Evolutionary conservation across 1,140 invertebrate species (phyloP).

Genomic region (Archivesica marissinica): DNA sequence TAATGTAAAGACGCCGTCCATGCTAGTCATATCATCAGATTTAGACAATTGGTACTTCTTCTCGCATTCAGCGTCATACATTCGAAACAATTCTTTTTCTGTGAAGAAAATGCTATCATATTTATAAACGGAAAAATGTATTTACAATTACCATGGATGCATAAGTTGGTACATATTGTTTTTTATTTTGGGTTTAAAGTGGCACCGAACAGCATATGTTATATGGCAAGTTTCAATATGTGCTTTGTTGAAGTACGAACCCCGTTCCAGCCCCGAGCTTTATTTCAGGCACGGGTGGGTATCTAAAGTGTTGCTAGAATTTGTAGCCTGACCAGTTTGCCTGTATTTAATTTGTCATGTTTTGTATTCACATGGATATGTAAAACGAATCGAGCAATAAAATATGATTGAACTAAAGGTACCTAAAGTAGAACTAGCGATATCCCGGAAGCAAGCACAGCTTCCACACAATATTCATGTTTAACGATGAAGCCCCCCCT

Average conservation of each 20-base stretch:
- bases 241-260: neutral
- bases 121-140: neutral
- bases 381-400: too few species aligned
- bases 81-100: constrained; percentile 42
- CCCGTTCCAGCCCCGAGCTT: neutral
- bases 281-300: neutral
- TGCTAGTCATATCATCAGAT: neutral
- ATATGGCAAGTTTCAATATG: neutral
- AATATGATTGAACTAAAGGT: too few species aligned
- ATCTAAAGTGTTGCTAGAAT: too few species aligned
- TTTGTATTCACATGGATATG: too few species aligned
- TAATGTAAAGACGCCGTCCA: neutral
- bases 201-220: neutral
- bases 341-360: too few species aligned
- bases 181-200: neutral
- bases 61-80: constrained; percentile 29
- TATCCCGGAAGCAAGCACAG: too few species aligned
- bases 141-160: neutral
- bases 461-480: too few species aligned
- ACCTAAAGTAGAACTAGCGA: too few species aligned
- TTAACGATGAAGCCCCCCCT: too few species aligned
- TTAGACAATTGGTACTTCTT: neutral
- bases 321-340: too few species aligned
- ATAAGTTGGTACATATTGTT: neutral
- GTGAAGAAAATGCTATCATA: neutral